A percentile compares a stretch with the other conserved stretches of the same genome.
These are phyloP conservation scores for Phataginus tetradactyla DNA, from an alignment of 2,797 vertebrate genomes.

Conservation along the genomic window DNA sequence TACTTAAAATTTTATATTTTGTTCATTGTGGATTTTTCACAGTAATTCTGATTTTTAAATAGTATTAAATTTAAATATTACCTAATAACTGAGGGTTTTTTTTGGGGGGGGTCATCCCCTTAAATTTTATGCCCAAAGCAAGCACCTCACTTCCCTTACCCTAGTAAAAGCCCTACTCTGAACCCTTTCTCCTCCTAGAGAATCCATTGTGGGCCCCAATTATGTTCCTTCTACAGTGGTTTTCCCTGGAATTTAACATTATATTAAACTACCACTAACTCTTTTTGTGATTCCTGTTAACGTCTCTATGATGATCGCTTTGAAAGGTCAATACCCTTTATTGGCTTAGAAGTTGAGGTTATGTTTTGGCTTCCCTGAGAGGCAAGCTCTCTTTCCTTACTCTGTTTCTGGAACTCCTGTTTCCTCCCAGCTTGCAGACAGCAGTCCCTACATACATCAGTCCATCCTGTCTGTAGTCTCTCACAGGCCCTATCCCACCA, in stretches of 20 bases:
- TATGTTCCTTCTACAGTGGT: neutral
- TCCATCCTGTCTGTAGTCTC: neutral
- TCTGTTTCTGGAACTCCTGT: neutral
- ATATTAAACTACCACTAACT: neutral
- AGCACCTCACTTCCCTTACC: neutral
- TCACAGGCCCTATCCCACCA: neutral
- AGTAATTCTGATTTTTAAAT: neutral
- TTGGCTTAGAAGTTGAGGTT: conserved; percentile 16
- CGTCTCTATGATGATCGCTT: neutral
- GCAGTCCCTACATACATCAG: neutral
- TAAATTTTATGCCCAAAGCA: neutral
- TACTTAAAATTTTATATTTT: neutral
- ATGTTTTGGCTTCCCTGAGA: neutral
- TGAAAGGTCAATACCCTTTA: conserved; percentile 24
- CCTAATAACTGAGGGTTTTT: neutral
- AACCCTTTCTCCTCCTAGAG: neutral
- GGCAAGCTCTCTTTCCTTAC: neutral
- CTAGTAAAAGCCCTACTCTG: neutral
- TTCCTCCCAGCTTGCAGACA: neutral
- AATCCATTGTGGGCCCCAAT: neutral
- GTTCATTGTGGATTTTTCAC: neutral
- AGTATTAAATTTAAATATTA: neutral
- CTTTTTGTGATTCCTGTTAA: neutral
- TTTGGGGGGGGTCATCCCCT: neutral
- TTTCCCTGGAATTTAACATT: neutral